Evolutionary conservation across 2,797 vertebrate species (phyloP).

Genomic region (Gymnodraco acuticeps): DNA sequence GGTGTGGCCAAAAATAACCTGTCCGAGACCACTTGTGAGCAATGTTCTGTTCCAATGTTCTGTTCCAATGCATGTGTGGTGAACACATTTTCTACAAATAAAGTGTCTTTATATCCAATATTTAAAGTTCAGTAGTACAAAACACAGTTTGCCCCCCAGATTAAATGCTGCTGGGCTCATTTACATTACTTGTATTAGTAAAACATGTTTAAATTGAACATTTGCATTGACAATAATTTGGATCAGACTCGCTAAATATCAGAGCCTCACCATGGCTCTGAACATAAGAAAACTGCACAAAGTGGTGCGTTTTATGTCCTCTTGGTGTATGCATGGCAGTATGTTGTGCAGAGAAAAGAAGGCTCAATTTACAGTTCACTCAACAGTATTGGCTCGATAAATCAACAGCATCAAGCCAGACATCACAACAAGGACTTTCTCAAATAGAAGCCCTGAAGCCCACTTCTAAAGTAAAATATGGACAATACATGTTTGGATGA

Average conservation of each 20-base stretch:
- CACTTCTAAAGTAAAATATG: not conserved
- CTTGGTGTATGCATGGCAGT: constrained; percentile 5
- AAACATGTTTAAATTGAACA: constrained; percentile 12
- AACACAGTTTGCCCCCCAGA: not conserved
- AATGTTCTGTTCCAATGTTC: too few relatives aligned
- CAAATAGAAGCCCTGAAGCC: not conserved
- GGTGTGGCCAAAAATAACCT: too few relatives aligned
- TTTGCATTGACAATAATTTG: not conserved
- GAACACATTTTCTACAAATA: not conserved
- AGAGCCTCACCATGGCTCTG: not conserved
- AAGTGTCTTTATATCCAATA: not conserved
- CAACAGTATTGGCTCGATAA: constrained; percentile 10
- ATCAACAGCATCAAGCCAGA: not conserved
- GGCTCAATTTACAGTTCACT: constrained; percentile 10
- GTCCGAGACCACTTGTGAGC: too few relatives aligned
- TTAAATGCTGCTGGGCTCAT: constrained; percentile 1
- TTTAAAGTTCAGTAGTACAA: not conserved
- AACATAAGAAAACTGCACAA: constrained; percentile 8
- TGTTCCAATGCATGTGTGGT: too few relatives aligned
- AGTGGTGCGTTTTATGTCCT: not conserved
- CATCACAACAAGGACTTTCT: not conserved
- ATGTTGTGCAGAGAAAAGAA: constrained; percentile 16
- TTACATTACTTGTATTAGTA: not conserved
- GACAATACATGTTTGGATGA: not conserved
- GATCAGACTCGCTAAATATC: constrained; percentile 15